Evolutionary conservation across 2,888 invertebrate genomes (phyloP).

Genomic region (Leptopilina drosophilae): DNA sequence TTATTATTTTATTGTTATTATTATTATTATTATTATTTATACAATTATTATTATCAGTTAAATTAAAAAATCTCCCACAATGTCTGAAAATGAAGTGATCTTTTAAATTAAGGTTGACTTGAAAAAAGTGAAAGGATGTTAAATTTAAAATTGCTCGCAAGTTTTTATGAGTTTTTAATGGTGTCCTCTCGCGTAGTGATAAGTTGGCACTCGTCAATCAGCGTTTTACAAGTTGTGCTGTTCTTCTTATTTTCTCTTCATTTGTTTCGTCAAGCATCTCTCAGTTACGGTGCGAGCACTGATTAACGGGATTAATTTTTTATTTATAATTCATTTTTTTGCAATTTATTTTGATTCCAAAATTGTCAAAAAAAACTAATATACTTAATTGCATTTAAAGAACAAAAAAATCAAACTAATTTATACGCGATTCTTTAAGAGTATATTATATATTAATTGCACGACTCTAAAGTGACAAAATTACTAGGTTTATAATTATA

Average conservation of each 20-base stretch:
- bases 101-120: neutral
- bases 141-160: neutral
- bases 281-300: neutral
- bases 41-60: too few relatives aligned
- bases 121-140: neutral
- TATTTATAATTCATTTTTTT: neutral
- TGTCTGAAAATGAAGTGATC: constrained; percentile 1
- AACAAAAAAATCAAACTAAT: too few relatives aligned
- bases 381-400: too few relatives aligned
- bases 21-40: too few relatives aligned
- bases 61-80: neutral
- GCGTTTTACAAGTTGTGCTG: neutral
- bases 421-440: neutral
- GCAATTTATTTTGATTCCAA: neutral
- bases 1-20: too few relatives aligned
- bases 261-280: neutral
- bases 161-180: neutral
- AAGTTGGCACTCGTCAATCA: constrained; percentile 8
- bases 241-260: neutral
- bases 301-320: neutral
- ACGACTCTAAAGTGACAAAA: neutral
- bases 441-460: neutral
- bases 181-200: constrained; percentile 4
- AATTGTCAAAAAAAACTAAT: too few relatives aligned
- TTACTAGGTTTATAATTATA: neutral